These are phyloP conservation scores for Torymus auratus DNA, from an alignment of 2,888 invertebrate species.

Conservation along the genomic window DNA sequence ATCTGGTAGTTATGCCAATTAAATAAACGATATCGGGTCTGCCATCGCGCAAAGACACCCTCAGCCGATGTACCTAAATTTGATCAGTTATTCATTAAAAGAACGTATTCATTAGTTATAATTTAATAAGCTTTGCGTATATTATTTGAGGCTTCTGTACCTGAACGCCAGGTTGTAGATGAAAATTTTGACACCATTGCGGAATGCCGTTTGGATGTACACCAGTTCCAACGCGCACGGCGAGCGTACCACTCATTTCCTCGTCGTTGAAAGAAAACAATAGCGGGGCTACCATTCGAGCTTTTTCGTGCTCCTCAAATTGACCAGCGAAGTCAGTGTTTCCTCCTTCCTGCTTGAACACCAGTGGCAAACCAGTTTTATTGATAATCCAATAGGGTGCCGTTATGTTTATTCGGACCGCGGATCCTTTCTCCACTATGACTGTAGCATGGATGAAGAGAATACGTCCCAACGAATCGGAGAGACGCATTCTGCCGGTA, in stretches of 20 bases:
- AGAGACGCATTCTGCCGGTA: constrained; percentile 84
- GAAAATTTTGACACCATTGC: constrained; percentile 92
- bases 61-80: constrained; percentile 77
- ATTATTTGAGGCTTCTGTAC: constrained; percentile 77
- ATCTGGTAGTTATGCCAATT: constrained; percentile 92
- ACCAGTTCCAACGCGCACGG: constrained; percentile 86
- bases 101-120: background rate
- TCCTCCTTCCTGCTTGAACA: constrained; percentile 94
- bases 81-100: constrained; percentile 5
- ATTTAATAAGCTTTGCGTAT: background rate
- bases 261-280: constrained; percentile 95
- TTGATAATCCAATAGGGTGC: constrained; percentile 97
- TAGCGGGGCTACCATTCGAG: constrained; percentile 93
- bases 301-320: constrained; percentile 95
- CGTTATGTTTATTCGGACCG: constrained; percentile 83
- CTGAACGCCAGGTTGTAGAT: constrained; percentile 87
- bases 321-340: constrained; percentile 90
- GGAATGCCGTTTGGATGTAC: constrained; percentile 79
- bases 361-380: constrained; percentile 95
- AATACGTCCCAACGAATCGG: constrained; percentile 85
- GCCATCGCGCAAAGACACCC: constrained; percentile 80
- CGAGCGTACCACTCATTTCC: constrained; percentile 88
- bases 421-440: constrained; percentile 80
- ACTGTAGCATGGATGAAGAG: constrained; percentile 86
- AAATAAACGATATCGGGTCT: constrained; percentile 86